These are phyloP conservation scores for Thomomys bottae DNA, from an alignment of 2,113 vertebrate species.

Conservation along the genomic window DNA sequence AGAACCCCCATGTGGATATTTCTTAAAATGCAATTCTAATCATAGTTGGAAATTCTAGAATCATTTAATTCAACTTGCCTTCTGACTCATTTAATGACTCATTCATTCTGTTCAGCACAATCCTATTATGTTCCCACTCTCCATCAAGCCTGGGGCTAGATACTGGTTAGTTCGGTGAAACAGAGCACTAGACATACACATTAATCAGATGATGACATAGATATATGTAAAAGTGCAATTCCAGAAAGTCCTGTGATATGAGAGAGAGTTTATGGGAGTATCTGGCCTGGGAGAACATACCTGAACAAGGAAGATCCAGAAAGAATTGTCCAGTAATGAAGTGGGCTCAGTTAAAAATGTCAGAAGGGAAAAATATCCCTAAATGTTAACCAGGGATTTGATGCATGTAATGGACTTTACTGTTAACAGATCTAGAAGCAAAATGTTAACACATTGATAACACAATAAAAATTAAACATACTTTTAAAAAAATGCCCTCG, in stretches of 20 bases:
- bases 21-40: conserved; percentile 35
- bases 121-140: background rate
- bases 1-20: background rate
- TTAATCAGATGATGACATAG: background rate
- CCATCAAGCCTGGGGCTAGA: background rate
- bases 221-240: background rate
- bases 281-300: background rate
- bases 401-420: no score
- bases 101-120: conserved; percentile 18
- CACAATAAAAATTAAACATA: background rate
- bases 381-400: no score
- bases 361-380: background rate
- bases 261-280: background rate
- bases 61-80: conserved; percentile 27
- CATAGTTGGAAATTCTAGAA: conserved; percentile 37
- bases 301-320: background rate
- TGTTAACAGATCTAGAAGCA: background rate
- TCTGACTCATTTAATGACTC: conserved; percentile 3
- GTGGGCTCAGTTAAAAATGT: background rate
- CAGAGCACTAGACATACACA: background rate
- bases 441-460: background rate
- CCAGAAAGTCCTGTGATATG: background rate
- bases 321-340: background rate
- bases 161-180: background rate
- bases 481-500: no score